Base-by-base conservation (phyloP, 2,888 invertebrate genomes). In the Fragum sueziense region DNA sequence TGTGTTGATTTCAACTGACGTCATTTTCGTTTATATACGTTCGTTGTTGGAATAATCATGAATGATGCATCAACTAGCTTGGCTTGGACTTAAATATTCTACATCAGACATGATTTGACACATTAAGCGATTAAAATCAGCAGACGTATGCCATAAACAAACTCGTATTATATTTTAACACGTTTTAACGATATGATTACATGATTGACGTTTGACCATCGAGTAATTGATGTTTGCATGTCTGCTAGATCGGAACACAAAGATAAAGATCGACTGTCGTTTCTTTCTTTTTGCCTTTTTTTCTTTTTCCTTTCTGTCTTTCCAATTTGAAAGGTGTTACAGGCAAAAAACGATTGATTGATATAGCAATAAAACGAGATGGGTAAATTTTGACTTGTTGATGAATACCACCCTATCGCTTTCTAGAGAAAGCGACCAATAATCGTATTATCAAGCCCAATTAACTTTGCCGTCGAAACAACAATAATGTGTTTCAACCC, bases 121-220 rank as follows among this genome's bases (percentile, higher is more conserved):
- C 52, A 52, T 52, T 25, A 57, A 57, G 57, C 27, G 57, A 57
- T 57, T 7, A 57, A 57, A 57, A 27, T 7, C 57, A 52, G n/a
- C 14, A 20, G 9, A 57, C 57, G 57, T 7, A 57, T 3, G 27
- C 27, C 14, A 25, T 7, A 20, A 22, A 57, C 14, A 22, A 25
- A 3, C n/a, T 57, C 27, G 17, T n/a, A 3, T 14, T 57, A 27
- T 57, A 6, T 3, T 27, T 27, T 25, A 41, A 57, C 57, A 4
- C 57, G 20, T 57, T 22, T 57, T 7, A 17, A 25, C 41, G 11
- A 11, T 17, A 17, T 41, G 11, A 25, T 27, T 22, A 22, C 14
- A n/a, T 25, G 57, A 57, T 57, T 27, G 27, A 7, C 14, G 57
- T 3, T 57, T 57, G 22, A 7, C 22, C 57, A 22, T 7, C 6